phyloP scores from a whole-genome alignment of 2,888 invertebrate genomes.

The Agonopterix heracliana region DNA sequence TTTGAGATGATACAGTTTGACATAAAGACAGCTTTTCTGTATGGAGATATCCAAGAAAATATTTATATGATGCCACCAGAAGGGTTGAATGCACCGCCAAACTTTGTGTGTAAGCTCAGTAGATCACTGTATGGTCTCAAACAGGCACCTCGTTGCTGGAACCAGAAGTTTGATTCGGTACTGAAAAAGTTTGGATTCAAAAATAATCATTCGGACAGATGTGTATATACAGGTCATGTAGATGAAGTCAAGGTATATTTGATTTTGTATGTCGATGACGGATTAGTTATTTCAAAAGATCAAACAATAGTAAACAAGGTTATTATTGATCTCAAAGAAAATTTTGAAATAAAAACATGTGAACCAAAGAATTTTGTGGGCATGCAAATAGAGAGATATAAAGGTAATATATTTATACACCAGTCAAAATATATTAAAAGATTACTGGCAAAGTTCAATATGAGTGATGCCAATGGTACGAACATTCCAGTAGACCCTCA shows the following conservation, averaged over 20 bases:
- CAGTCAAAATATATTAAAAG: too few species aligned
- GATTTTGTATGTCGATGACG: too few species aligned
- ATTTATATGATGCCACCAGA: conserved; percentile 19
- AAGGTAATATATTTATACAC: too few species aligned
- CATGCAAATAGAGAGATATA: too few species aligned
- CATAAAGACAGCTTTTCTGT: conserved; percentile 23
- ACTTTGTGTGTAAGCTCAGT: conserved; percentile 4
- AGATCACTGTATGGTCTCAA: conserved; percentile 9
- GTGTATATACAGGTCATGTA: conserved; percentile 15
- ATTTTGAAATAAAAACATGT: too few species aligned
- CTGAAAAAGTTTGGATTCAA: conserved; percentile 13
- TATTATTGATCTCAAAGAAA: too few species aligned
- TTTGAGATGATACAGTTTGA: conserved; percentile 10
- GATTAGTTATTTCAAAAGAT: too few species aligned
- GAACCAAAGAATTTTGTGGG: too few species aligned
- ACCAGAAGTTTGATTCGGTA: conserved; percentile 13
- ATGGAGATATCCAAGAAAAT: conserved; percentile 16
- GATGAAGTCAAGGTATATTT: conserved; percentile 3
- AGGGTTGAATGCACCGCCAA: conserved; percentile 8
- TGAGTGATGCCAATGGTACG: too few species aligned
- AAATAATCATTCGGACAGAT: conserved; percentile 15
- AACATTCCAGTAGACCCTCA: too few species aligned
- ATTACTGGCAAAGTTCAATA: too few species aligned
- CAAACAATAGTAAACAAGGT: too few species aligned
- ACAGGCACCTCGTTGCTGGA: conserved; percentile 13